Conservation (phyloP, 1,140 invertebrate species). For the Bombus ignitus region DNA sequence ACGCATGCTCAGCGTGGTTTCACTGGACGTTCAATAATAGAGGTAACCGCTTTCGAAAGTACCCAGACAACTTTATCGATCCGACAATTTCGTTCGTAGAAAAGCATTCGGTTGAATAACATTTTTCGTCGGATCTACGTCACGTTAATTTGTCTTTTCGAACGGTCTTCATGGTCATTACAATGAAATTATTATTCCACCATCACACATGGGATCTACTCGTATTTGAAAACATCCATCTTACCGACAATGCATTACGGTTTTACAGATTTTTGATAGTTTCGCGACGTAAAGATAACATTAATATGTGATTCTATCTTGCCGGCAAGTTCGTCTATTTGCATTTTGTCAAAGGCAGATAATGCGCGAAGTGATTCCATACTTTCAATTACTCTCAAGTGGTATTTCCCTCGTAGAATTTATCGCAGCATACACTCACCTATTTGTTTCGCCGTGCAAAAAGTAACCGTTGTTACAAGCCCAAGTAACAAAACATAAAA, state of each 20-base stretch:
- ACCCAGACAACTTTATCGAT: slow-evolving; percentile 31
- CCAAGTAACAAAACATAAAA: background rate
- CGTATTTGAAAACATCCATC: no score
- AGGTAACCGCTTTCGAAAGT: slow-evolving; percentile 1
- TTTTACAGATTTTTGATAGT: background rate
- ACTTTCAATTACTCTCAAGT: background rate
- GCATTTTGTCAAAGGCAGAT: background rate
- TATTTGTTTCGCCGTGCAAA: slow-evolving; percentile 9
- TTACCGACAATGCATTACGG: no score
- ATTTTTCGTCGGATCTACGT: background rate
- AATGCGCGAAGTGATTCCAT: background rate
- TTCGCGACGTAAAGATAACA: background rate
- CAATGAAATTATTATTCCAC: background rate
- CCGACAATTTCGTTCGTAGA: background rate
- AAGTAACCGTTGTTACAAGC: background rate
- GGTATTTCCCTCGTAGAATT: background rate
- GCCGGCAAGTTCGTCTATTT: background rate
- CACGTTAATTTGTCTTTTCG: background rate
- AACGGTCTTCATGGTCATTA: no score
- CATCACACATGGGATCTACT: background rate
- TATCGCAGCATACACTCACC: slow-evolving; percentile 5
- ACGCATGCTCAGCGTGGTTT: slow-evolving; percentile 29
- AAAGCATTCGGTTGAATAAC: background rate
- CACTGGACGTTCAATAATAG: slow-evolving; percentile 20
- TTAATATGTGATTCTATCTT: background rate